Base-by-base conservation (phyloP, 2,113 vertebrate genomes). In the Cyprinodon tularosa region DNA sequence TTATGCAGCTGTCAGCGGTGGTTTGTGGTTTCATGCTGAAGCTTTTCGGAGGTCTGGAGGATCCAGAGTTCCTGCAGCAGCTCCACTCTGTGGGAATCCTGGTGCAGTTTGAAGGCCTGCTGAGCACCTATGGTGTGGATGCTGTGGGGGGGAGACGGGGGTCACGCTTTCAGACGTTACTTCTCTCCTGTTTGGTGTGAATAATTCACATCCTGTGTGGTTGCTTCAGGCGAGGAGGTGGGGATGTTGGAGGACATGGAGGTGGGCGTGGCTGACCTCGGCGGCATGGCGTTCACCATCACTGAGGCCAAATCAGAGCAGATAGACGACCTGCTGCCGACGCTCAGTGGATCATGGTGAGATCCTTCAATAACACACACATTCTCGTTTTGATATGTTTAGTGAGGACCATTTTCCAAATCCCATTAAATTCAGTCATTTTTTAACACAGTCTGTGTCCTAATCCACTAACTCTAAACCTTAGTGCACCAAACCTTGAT, bases 171-270 rank as follows among this genome's bases (percentile, higher is more conserved):
- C 42, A 42, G 42, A 42, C 42, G 5, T 20, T 57, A 3, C n/a
- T 9, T 57, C 4, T 57, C 50, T 57, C 20, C 20, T n/a, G 50
- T 57, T 57, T 7, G 20, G 44, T 45, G 9, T 45, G 44, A 45
- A 9, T 45, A 11, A 10, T 10, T 45, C 44, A 45, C 44, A 45
- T 45, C 9, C 9, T 4, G 9, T 68, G n/a, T n/a, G 3, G 47
- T 45, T 80, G 22, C 37, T 67, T 68, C 71, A 98, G 96, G 96
- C 87, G 96, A 97, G 50, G 96, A 98, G 92, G 89, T 95, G 0
- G 96, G 96, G 42, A 97, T 97, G 96, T 92, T 98, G 15, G 96
- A 97, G 93, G 96, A 98, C 85, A 98, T 97, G 96, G 93, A 94
- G 71, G 94, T 96, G 81, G 95, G 95, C 8, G 95, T 98, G 91